Base-by-base conservation (phyloP, 1,140 invertebrate genomes). In the Eubasilissa regina region DNA sequence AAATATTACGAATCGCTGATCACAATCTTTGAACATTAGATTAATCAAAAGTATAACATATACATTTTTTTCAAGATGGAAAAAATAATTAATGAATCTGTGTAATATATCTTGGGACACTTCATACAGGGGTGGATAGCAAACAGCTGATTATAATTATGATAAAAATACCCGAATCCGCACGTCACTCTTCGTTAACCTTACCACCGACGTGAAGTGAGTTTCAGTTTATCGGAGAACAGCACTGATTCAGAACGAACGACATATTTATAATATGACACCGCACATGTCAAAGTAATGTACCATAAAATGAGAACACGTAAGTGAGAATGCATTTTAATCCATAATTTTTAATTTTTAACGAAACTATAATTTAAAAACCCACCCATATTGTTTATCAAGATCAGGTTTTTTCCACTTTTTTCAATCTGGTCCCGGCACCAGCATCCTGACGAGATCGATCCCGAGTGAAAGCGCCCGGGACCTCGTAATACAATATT, bases 401-500 rank as follows among this genome's bases (percentile, higher is more conserved):
- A 44, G 35, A 64, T 64, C 60, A 25, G 35, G 60, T 64, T 64
- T 64, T 64, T 64, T 35, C 6, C 35, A 43, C 35, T 25, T 64
- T 64, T 64, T 64, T 64, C 60, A 64, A 64, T 43, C 60, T 13
- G 19, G 25, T 10, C 11, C 19, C 48, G 6, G 12, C 58, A 9
- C 1, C 17, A 25, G 60, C 35, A 64, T 64, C 60, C 60, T 64
- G 19, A 10, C n/a, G 60, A 25, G 60, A 19, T 64, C 21, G 19
- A 35, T 11, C 35, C 60, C 13, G 35, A 58, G 55, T 58, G 55
- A 58, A 58, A 58, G 55, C 55, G 25, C 25, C 25, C 25, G 6
- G 25, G 25, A 19, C 1, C 55, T 19, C 55, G 17, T 58, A 58
- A 19, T 11, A 58, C 15, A 58, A 19, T 19, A 21, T 58, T 19